A percentile compares a stretch with the other conserved stretches of the same genome.
These are phyloP conservation scores for Drosophila nr. fundita DNA, from an alignment of 2,888 invertebrate species.

Conservation along the genomic window DNA sequence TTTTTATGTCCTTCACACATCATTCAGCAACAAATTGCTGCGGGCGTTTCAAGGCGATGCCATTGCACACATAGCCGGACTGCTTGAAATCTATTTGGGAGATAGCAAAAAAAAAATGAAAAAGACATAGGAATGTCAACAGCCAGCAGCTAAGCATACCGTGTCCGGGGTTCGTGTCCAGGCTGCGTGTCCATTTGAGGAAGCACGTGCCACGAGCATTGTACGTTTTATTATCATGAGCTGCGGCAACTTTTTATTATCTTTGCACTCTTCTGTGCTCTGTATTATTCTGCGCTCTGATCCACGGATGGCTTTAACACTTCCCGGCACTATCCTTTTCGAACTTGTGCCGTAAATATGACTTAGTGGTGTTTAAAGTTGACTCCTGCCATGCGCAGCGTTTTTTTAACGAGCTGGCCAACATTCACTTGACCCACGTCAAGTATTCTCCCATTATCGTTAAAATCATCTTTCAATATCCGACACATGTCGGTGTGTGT, in stretches of 20 bases:
- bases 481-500: slow-evolving; percentile 10
- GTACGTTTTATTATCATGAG: slow-evolving; percentile 79
- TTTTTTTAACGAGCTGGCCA: slow-evolving; percentile 63
- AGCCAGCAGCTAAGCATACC: slow-evolving; percentile 51
- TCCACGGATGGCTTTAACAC: slow-evolving; percentile 66
- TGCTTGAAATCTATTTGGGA: slow-evolving; percentile 73
- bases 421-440: slow-evolving; percentile 67
- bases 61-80: slow-evolving; percentile 42
- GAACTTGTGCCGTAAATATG: slow-evolving; percentile 72
- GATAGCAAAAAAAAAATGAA: slow-evolving; percentile 32
- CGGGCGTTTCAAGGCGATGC: slow-evolving; percentile 65
- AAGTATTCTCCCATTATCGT: slow-evolving; percentile 72
- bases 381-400: slow-evolving; percentile 31
- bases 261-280: slow-evolving; percentile 31
- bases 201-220: slow-evolving; percentile 73
- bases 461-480: slow-evolving; percentile 75
- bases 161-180: slow-evolving; percentile 63
- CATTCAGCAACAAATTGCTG: slow-evolving; percentile 81
- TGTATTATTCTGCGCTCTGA: slow-evolving; percentile 5
- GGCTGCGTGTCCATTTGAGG: slow-evolving; percentile 72
- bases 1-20: slow-evolving; percentile 81
- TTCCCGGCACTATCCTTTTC: slow-evolving; percentile 48
- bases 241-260: slow-evolving; percentile 78
- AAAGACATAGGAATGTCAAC: slow-evolving; percentile 64
- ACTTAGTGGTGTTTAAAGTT: slow-evolving; percentile 78